Percentiles rank a stretch among this genome's conserved stretches.
Evolutionary conservation across 2,113 vertebrate species (phyloP).

Genomic region (Vidua chalybeata): DNA sequence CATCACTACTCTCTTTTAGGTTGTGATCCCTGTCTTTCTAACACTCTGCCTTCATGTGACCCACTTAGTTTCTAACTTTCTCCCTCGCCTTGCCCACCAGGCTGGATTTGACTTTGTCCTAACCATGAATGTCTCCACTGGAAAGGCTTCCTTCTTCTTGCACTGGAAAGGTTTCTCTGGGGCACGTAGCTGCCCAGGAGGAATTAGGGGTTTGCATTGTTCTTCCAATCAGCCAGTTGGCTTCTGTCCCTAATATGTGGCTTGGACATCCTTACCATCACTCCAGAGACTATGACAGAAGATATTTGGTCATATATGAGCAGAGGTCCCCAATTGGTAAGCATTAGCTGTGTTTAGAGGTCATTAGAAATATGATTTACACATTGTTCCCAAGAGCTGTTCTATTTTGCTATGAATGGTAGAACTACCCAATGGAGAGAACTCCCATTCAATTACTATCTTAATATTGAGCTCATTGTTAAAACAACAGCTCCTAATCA

Average conservation of each 20-base stretch:
- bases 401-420: not conserved
- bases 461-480: not conserved
- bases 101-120: not conserved
- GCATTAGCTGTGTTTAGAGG: not conserved
- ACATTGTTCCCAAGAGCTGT: not conserved
- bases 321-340: fast-evolving
- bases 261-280: not conserved
- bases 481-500: not conserved
- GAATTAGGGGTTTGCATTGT: not conserved
- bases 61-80: not conserved
- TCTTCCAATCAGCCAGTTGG: not conserved
- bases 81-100: not conserved
- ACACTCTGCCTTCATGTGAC: not conserved
- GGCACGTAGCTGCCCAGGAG: not conserved
- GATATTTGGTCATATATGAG: not conserved
- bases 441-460: not conserved
- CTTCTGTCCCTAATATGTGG: not conserved
- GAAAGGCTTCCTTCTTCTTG: not conserved
- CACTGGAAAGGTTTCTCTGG: not conserved
- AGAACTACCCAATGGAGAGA: not conserved
- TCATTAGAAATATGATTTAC: not conserved
- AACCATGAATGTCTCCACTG: fast-evolving
- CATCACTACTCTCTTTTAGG: not conserved
- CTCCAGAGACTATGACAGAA: not conserved
- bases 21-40: not conserved